These are phyloP conservation scores for Perizoma flavofasciatum DNA, from an alignment of 2,888 invertebrate genomes.

Conservation along the genomic window DNA sequence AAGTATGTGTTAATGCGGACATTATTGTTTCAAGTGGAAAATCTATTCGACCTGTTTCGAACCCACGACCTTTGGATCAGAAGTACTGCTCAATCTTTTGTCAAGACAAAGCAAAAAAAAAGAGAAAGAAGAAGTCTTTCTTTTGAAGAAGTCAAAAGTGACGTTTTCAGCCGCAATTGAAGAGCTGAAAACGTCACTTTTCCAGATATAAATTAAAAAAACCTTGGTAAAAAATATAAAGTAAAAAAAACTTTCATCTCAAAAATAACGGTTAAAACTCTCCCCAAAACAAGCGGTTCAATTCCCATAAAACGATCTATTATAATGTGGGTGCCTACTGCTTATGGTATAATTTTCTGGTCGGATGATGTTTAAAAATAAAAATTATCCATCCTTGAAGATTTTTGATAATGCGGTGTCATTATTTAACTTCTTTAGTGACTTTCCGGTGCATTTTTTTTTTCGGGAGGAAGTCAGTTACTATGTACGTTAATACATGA, in stretches of 20 bases:
- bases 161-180: no score
- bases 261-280: slow-evolving; percentile 22
- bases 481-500: slow-evolving; percentile 3
- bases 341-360: slow-evolving; percentile 41
- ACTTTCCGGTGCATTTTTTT: slow-evolving; percentile 22
- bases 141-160: no score
- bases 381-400: slow-evolving; percentile 47
- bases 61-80: no score
- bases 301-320: slow-evolving; percentile 36
- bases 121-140: no score
- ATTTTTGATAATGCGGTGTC: slow-evolving; percentile 37
- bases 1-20: no score
- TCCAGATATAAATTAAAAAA: no score
- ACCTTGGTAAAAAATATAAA: no score
- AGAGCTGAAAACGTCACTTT: no score
- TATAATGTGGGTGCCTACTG: slow-evolving; percentile 26
- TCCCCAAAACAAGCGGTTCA: slow-evolving; percentile 32
- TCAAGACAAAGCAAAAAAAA: no score
- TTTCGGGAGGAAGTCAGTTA: slow-evolving; percentile 10
- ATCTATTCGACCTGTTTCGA: no score
- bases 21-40: no score
- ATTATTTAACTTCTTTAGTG: slow-evolving; percentile 31
- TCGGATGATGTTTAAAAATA: slow-evolving; percentile 39
- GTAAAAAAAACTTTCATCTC: slow-evolving; percentile 11
- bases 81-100: no score